Evolutionary conservation across 2,888 invertebrate species (phyloP), one percentile per base, ranked within the genome.

Genomic region (Athalia rosae): DNA sequence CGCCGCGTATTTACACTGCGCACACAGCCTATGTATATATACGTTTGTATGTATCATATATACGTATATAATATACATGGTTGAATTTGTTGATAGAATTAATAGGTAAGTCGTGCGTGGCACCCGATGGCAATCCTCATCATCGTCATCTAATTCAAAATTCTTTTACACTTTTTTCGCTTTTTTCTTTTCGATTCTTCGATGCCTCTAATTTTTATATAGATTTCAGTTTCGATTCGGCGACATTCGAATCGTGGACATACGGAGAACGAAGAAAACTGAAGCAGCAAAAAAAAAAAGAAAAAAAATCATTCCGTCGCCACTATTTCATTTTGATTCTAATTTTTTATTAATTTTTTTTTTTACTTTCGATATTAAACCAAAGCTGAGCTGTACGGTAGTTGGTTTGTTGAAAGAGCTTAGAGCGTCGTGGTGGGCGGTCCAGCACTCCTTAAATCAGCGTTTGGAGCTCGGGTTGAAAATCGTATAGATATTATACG

Each of bases 381-480:
- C 53, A 9, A 41, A 15, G 48, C 8, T 45, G 71, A 71, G 13
- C 28, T 13, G 61, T 28, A 6, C 61, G 61, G 61, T 8, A 28
- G 41, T 48, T 74, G 28, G 28, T 48, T 61, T 59, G 13, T 43
- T 74, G 6, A 59, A 74, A 74, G 48, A 43, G 62, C 47, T 48
- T 59, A 48, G 13, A 74, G 59, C 61, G 62, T 45, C 77, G 62
- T 85, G 86, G 85, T 89, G 87, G 89, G 89, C 89, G 89, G 89
- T 89, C 88, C 88, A 87, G 85, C 89, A 88, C 88, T 87, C 87
- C 86, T 89, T 89, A 89, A 89, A 89, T 89, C 89, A 89, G 86
- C 87, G 28, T 28, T 28, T 28, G 28, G 28, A 84, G 86, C 88
- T 84, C 45, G 9, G 58, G 41, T 58, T 5, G 28, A 50, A 50